Conservation (phyloP, 2,888 invertebrate species). For the Girardia tigrina region DNA sequence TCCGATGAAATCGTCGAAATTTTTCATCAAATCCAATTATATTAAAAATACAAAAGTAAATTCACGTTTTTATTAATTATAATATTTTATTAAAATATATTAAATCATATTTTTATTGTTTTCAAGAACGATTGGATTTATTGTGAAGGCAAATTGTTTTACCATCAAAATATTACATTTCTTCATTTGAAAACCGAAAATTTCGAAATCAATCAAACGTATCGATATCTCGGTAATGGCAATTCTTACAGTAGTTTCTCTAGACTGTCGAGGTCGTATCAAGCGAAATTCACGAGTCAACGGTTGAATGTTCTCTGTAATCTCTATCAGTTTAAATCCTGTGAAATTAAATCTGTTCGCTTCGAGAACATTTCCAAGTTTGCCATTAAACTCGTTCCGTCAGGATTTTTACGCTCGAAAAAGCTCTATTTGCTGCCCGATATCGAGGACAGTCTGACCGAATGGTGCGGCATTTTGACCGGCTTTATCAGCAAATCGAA, state of each 20-base stretch:
- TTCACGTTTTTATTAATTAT: neutral
- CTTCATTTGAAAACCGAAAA: conserved; percentile 6
- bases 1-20: neutral
- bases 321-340: neutral
- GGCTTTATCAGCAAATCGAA: conserved; percentile 12
- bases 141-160: conserved; percentile 8
- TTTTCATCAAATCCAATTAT: conserved; percentile 16
- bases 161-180: conserved; percentile 7
- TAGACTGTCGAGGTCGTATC: neutral
- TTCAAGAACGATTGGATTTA: neutral
- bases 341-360: conserved; percentile 3
- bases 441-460: conserved; percentile 7
- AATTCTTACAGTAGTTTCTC: neutral
- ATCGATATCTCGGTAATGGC: neutral
- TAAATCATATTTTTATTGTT: neutral
- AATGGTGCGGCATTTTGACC: neutral
- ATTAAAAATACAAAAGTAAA: neutral
- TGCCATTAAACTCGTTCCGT: neutral
- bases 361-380: neutral
- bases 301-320: neutral
- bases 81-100: neutral
- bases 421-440: conserved; percentile 6
- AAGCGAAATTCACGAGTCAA: neutral
- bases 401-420: neutral
- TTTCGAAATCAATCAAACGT: neutral